Conservation (phyloP, 1,140 invertebrate species). For the Hylaeus volcanicus region DNA sequence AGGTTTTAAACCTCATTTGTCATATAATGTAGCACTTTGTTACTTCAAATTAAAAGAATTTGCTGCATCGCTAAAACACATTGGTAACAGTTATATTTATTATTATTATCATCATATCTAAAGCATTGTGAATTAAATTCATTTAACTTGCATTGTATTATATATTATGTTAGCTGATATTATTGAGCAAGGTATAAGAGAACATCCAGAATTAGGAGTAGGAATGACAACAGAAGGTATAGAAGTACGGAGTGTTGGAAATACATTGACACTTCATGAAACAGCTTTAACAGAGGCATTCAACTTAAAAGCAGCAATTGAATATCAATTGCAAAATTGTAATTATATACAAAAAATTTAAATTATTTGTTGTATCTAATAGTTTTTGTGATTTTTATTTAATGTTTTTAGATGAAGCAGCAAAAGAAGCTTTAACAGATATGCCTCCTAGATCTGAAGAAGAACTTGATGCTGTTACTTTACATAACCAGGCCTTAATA, state of each 20-base stretch:
- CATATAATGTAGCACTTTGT: slow-evolving; percentile 97
- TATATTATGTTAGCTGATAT: slow-evolving; percentile 89
- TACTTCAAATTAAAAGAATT: slow-evolving; percentile 98
- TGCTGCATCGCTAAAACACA: slow-evolving; percentile 93
- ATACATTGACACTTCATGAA: slow-evolving; percentile 96
- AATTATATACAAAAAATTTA: slow-evolving; percentile 54
- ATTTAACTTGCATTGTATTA: slow-evolving; percentile 28
- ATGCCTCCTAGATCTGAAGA: slow-evolving; percentile 98
- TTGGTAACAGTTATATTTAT: slow-evolving; percentile 80
- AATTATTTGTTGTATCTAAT: neutral
- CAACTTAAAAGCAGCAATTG: slow-evolving; percentile 98
- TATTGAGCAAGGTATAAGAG: slow-evolving; percentile 96
- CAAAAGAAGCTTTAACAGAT: slow-evolving; percentile 96
- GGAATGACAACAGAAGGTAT: slow-evolving; percentile 99
- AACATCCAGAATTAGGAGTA: slow-evolving; percentile 98
- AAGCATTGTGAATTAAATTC: slow-evolving; percentile 1
- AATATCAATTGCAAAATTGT: slow-evolving; percentile 98
- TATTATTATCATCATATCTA: neutral
- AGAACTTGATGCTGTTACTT: slow-evolving; percentile 98
- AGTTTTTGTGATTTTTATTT: slow-evolving; percentile 12
- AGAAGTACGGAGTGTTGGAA: slow-evolving; percentile 97
- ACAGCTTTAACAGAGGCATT: slow-evolving; percentile 99
- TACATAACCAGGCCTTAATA: slow-evolving; percentile 98
- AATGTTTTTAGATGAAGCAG: slow-evolving; percentile 87
- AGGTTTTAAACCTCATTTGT: slow-evolving; percentile 94